Conservation (phyloP, 2,888 invertebrate genomes). For the Oxycera nigricornis region DNA sequence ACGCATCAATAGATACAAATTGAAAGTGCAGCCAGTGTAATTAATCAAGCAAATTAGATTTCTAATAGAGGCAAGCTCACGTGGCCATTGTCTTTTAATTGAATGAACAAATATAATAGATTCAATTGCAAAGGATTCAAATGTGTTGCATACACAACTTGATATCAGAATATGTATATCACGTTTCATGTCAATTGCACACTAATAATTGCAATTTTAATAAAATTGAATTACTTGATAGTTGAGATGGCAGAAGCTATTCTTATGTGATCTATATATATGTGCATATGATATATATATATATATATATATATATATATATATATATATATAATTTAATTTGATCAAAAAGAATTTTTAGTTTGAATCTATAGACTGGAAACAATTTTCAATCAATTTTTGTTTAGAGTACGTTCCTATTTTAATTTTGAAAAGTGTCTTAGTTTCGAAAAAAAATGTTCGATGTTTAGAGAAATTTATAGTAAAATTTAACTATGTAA, state of each 20-base stretch:
- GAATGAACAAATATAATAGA: neutral
- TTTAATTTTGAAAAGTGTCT: too few species aligned
- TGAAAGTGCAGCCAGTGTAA: neutral
- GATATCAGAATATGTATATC: neutral
- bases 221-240: neutral
- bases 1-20: neutral
- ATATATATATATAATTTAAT: neutral
- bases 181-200: constrained; percentile 5
- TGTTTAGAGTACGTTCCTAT: too few species aligned
- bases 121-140: too few species aligned
- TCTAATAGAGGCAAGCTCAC: neutral
- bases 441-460: too few species aligned
- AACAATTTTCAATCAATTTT: too few species aligned
- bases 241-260: neutral
- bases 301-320: neutral
- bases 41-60: neutral
- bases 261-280: neutral
- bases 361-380: too few species aligned
- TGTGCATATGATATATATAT: neutral
- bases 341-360: too few species aligned
- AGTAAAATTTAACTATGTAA: too few species aligned
- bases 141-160: neutral
- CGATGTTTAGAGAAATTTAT: too few species aligned
- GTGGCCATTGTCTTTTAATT: neutral
- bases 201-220: constrained; percentile 8